A percentile compares a stretch with the other conserved stretches of the same genome.
These are phyloP conservation scores for Paedocypris micromegethes DNA, from an alignment of 2,797 vertebrate species.

Conservation along the genomic window DNA sequence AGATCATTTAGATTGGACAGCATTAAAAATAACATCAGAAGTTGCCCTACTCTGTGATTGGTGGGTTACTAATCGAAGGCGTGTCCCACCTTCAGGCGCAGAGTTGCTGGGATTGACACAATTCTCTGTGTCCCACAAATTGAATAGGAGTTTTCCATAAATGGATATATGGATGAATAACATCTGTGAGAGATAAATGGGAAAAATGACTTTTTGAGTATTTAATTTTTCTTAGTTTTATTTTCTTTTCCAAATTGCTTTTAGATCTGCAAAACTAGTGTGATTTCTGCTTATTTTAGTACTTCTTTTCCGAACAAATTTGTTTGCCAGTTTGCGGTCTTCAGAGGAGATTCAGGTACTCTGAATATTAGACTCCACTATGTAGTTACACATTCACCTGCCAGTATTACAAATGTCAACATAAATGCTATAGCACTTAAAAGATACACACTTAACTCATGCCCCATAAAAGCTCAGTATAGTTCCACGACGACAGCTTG, in stretches of 20 bases:
- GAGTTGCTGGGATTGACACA: too few species aligned
- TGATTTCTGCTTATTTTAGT: too few species aligned
- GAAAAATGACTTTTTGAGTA: too few species aligned
- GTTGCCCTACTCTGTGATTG: too few species aligned
- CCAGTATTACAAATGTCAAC: conserved; percentile 34
- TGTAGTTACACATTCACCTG: conserved; percentile 10
- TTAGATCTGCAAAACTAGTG: neutral
- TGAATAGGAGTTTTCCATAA: too few species aligned
- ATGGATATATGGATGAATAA: too few species aligned
- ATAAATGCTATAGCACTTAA: conserved; percentile 42
- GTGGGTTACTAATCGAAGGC: too few species aligned
- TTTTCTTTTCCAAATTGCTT: neutral
- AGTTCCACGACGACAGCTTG: conserved; percentile 38
- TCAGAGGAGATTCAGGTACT: neutral
- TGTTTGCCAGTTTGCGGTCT: conserved; percentile 6
- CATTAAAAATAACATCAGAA: too few species aligned
- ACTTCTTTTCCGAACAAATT: neutral
- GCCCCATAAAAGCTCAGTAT: conserved; percentile 40
- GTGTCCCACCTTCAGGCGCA: too few species aligned
- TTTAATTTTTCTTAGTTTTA: neutral
- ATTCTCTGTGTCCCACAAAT: too few species aligned
- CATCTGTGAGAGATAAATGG: too few species aligned
- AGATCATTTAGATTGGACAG: too few species aligned
- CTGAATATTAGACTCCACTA: conserved; percentile 14
- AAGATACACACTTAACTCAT: conserved; percentile 54